A percentile compares a stretch with the other conserved stretches of the same genome.
Evolutionary conservation across 2,797 vertebrate species (phyloP).

Genomic region (Eutrigla gurnardus): DNA sequence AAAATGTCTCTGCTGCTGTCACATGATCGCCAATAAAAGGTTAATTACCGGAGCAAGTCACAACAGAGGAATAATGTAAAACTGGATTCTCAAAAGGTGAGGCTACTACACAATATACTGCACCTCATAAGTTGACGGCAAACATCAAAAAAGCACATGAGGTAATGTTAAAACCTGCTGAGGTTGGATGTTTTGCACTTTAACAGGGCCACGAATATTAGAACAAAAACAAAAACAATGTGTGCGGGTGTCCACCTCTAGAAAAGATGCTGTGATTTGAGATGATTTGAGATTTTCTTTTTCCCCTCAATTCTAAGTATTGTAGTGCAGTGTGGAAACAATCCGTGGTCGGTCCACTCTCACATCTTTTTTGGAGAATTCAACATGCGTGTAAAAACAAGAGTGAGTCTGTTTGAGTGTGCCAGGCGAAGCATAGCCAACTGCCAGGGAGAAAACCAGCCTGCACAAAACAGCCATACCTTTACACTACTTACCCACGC

Average conservation of each 20-base stretch:
- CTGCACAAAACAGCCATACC: slow-evolving; percentile 63
- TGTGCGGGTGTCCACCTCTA: background rate
- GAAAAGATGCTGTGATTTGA: background rate
- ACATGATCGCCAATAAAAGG: slow-evolving; percentile 24
- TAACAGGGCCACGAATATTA: background rate
- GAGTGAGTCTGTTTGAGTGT: background rate
- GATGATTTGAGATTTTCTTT: slow-evolving; percentile 11
- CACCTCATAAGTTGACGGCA: slow-evolving; percentile 13
- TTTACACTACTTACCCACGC: slow-evolving; percentile 59
- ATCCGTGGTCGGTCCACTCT: background rate
- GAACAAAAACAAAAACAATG: slow-evolving; percentile 5
- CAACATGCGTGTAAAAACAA: background rate
- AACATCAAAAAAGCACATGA: slow-evolving; percentile 37
- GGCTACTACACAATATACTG: slow-evolving; percentile 35
- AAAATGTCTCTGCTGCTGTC: slow-evolving; percentile 12
- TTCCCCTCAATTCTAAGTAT: background rate
- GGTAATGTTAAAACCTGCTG: slow-evolving; percentile 17
- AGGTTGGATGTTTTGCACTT: slow-evolving; percentile 11
- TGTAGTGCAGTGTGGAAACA: slow-evolving; percentile 6
- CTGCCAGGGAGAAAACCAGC: slow-evolving; percentile 52
- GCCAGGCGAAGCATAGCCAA: slow-evolving; percentile 44
- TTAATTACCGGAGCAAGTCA: slow-evolving; percentile 58
- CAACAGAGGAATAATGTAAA: slow-evolving; percentile 47
- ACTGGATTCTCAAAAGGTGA: slow-evolving; percentile 54
- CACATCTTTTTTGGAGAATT: background rate